A percentile compares a stretch with the other conserved stretches of the same genome.
Conservation (phyloP, 2,888 invertebrate species). For the Neocrepidodera transversa region DNA sequence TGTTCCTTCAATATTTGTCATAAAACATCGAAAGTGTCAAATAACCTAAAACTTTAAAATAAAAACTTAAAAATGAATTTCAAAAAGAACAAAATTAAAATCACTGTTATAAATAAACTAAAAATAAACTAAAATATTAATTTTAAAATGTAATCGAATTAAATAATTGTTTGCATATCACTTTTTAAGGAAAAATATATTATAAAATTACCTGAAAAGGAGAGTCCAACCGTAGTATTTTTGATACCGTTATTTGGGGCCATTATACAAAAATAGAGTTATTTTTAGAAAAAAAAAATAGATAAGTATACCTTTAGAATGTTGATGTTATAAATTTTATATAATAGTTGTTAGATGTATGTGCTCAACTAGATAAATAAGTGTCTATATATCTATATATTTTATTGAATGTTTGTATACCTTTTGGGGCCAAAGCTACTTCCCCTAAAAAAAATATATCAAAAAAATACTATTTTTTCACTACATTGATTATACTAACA, state of each 20-base stretch:
- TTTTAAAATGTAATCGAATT: conserved; percentile 39
- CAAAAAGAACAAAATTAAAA: conserved; percentile 34
- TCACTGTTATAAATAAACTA: conserved; percentile 27
- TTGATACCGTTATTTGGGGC: conserved; percentile 53
- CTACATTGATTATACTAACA: neutral
- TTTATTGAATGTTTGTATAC: conserved; percentile 45
- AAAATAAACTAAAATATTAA: conserved; percentile 24
- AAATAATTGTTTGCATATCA: conserved; percentile 43
- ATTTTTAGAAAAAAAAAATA: conserved; percentile 40
- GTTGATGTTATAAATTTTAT: conserved; percentile 47
- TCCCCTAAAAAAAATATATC: neutral
- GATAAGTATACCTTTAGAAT: conserved; percentile 42
- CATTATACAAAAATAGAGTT: conserved; percentile 46
- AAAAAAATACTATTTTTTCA: conserved; percentile 14
- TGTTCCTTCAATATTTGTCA: conserved; percentile 30
- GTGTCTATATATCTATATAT: conserved; percentile 47
- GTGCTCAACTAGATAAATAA: conserved; percentile 51
- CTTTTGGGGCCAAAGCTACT: conserved; percentile 45
- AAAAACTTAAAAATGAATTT: conserved; percentile 34
- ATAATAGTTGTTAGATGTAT: conserved; percentile 47
- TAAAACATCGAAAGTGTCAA: conserved; percentile 43
- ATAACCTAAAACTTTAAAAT: conserved; percentile 34
- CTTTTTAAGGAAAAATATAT: conserved; percentile 24
- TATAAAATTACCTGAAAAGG: conserved; percentile 39
- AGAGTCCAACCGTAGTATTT: conserved; percentile 50